Percentiles rank a stretch among this genome's conserved stretches.
phyloP scores from a whole-genome alignment of 2,797 vertebrate genomes.

The Chelidonichthys spinosus region DNA sequence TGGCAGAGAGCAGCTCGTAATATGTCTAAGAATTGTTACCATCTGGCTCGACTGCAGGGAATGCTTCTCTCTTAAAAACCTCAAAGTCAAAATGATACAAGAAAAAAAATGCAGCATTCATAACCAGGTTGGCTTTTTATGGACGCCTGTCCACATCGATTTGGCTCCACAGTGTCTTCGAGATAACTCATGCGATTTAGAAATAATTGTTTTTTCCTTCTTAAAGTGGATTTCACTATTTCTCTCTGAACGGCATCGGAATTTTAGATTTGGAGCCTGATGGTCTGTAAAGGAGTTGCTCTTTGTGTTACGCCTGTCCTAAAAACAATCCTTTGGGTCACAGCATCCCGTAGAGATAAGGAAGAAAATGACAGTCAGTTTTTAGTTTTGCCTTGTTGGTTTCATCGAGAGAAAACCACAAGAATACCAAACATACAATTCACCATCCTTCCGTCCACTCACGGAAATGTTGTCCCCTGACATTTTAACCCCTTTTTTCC shows the following conservation, averaged over 20 bases:
- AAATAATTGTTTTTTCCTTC: constrained; percentile 48
- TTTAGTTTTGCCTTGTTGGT: constrained; percentile 21
- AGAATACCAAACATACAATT: constrained; percentile 33
- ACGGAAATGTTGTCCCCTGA: constrained; percentile 54
- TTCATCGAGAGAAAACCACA: constrained; percentile 21
- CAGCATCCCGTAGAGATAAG: neutral
- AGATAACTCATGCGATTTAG: constrained; percentile 68
- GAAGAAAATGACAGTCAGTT: constrained; percentile 24
- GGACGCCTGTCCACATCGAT: constrained; percentile 78
- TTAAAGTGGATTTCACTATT: constrained; percentile 32
- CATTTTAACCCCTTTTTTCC: constrained; percentile 66
- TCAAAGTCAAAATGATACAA: constrained; percentile 88
- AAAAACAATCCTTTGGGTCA: neutral
- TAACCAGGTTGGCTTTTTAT: constrained; percentile 84
- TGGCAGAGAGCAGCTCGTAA: constrained; percentile 86
- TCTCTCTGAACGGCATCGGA: constrained; percentile 18
- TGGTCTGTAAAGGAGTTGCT: neutral
- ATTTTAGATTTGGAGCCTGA: constrained; percentile 13
- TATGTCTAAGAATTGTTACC: constrained; percentile 89
- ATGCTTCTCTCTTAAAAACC: constrained; percentile 87
- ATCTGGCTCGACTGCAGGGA: constrained; percentile 86
- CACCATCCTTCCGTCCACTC: constrained; percentile 20
- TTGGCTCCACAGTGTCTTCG: constrained; percentile 74
- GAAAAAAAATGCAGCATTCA: constrained; percentile 83
- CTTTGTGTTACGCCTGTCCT: constrained; percentile 17